phyloP scores from a whole-genome alignment of 2,888 invertebrate genomes.

The Epinotia nisella region DNA sequence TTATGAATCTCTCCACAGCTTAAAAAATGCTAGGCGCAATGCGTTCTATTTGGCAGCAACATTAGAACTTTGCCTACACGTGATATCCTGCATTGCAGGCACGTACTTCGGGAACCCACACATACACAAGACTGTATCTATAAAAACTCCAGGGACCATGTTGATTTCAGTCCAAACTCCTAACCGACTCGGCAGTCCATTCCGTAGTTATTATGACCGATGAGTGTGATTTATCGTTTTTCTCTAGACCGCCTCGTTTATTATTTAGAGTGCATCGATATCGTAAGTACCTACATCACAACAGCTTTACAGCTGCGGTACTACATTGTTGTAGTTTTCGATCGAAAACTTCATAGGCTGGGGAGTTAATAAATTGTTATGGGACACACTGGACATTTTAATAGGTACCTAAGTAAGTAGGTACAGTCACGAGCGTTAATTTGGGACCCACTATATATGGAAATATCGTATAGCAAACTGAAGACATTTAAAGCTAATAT shows the following conservation, averaged over 20 bases:
- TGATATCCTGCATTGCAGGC: slow-evolving; percentile 43
- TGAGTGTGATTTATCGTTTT: slow-evolving; percentile 45
- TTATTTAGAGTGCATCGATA: slow-evolving; percentile 35
- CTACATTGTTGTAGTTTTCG: not conserved
- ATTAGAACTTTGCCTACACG: slow-evolving; percentile 38
- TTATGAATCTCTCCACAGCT: not conserved
- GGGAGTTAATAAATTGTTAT: no score
- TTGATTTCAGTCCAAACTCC: slow-evolving; percentile 42
- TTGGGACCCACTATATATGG: no score
- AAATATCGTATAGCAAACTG: no score
- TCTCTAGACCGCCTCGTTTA: slow-evolving; percentile 33
- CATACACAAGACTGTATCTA: slow-evolving; percentile 20
- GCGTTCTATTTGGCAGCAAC: slow-evolving; percentile 41
- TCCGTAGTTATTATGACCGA: slow-evolving; percentile 46
- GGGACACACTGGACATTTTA: not conserved
- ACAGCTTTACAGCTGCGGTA: slow-evolving; percentile 20
- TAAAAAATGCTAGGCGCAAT: slow-evolving; percentile 39
- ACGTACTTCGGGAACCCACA: slow-evolving; percentile 33
- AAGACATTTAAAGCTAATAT: no score
- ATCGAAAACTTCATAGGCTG: not conserved
- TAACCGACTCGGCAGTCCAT: slow-evolving; percentile 43
- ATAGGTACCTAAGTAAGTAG: not conserved
- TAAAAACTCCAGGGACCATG: slow-evolving; percentile 35
- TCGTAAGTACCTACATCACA: slow-evolving; percentile 13
- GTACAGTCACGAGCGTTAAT: no score